phyloP scores from a whole-genome alignment of 2,888 invertebrate species.

The Yponomeuta plumbellus region DNA sequence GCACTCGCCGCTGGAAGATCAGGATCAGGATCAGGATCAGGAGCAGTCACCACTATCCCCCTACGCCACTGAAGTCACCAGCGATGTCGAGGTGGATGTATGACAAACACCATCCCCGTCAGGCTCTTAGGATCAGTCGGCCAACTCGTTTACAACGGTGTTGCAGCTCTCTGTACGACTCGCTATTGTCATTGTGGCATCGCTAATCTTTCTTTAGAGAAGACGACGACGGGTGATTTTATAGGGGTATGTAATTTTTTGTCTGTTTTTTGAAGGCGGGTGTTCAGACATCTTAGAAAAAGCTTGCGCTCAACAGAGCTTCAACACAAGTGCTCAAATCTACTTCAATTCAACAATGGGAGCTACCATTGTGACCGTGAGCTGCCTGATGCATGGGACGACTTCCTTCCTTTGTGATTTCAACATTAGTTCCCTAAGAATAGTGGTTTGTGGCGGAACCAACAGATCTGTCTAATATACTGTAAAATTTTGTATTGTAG shows the following conservation, averaged over 20 bases:
- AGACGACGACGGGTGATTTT: not conserved
- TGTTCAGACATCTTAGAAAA: too few relatives aligned
- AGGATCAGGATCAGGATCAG: constrained; percentile 23
- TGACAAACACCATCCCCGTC: constrained; percentile 54
- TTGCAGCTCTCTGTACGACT: not conserved
- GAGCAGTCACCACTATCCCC: constrained; percentile 47
- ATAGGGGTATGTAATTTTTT: constrained; percentile 9
- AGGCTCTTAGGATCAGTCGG: constrained; percentile 42
- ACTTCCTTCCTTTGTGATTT: too few relatives aligned
- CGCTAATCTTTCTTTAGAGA: not conserved
- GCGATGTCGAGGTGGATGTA: constrained; percentile 68
- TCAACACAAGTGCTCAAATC: too few relatives aligned
- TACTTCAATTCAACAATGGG: too few relatives aligned
- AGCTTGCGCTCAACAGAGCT: too few relatives aligned
- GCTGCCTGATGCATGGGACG: too few relatives aligned
- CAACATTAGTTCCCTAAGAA: too few relatives aligned
- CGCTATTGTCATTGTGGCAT: not conserved
- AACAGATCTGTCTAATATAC: too few relatives aligned
- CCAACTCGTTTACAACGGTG: constrained; percentile 24
- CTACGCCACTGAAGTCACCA: constrained; percentile 45
- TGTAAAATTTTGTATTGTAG: too few relatives aligned
- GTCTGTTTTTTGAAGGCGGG: not conserved
- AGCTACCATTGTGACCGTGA: too few relatives aligned
- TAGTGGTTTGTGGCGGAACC: too few relatives aligned
- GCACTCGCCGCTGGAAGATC: constrained; percentile 37